Conservation (phyloP, 2,113 vertebrate genomes). For the Hypanus sabinus region DNA sequence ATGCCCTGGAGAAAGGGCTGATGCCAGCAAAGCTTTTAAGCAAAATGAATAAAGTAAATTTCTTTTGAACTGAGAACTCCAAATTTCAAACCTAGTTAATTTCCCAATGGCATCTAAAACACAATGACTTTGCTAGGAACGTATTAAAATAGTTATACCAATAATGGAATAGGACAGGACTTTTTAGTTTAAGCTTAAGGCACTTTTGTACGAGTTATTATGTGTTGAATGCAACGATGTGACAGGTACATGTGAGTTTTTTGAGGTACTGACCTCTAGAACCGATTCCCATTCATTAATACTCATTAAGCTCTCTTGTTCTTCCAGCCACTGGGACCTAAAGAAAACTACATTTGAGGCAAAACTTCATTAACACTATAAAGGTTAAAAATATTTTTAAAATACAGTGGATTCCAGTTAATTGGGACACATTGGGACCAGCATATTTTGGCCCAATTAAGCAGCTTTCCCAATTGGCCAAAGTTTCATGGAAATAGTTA, state of each 20-base stretch:
- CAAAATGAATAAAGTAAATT: background rate
- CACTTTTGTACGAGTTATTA: background rate
- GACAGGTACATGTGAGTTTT: background rate
- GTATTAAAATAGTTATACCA: background rate
- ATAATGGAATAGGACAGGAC: background rate
- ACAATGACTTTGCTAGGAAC: background rate
- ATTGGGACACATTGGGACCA: too few relatives aligned
- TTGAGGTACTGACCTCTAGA: background rate
- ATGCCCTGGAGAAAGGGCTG: background rate
- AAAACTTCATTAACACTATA: background rate
- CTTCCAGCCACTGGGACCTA: background rate
- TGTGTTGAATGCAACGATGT: background rate
- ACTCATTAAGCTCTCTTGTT: background rate
- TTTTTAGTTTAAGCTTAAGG: background rate
- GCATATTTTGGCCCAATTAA: too few relatives aligned
- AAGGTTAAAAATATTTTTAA: background rate
- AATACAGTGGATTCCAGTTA: too few relatives aligned
- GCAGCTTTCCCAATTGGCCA: too few relatives aligned
- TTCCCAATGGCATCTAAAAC: background rate
- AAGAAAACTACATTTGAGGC: background rate
- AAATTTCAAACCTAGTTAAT: background rate
- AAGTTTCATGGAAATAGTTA: too few relatives aligned
- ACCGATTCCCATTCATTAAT: background rate
- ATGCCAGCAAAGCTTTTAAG: background rate
- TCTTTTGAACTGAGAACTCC: background rate